A percentile compares a stretch with the other conserved stretches of the same genome.
Conservation (phyloP, 2,888 invertebrate species). For the Fabriciana adippe region DNA sequence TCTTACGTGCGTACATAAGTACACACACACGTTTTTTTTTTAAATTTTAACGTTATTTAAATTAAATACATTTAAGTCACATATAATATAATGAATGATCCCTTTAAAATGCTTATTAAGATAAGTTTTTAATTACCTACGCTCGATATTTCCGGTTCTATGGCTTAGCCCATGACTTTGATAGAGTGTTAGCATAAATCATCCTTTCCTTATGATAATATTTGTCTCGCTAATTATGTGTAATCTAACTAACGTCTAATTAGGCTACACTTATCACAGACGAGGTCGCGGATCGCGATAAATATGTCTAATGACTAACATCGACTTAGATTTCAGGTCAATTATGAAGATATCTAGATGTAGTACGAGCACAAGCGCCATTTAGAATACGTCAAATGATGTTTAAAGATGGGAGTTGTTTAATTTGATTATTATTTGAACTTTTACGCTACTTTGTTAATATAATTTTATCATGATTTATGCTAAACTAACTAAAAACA, state of each 20-base stretch:
- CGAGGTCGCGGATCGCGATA: constrained; percentile 17
- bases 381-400: too few species aligned
- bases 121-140: constrained; percentile 15
- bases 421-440: too few species aligned
- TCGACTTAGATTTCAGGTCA: constrained; percentile 12
- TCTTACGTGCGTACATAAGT: too few species aligned
- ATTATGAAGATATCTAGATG: constrained; percentile 8
- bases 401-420: too few species aligned
- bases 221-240: constrained; percentile 27
- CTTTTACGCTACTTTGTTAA: too few species aligned
- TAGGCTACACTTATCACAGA: constrained; percentile 18
- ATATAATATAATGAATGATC: not conserved
- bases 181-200: constrained; percentile 32
- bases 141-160: constrained; percentile 27
- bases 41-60: too few species aligned
- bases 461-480: too few species aligned
- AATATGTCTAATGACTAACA: constrained; percentile 11
- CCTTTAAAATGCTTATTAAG: constrained; percentile 6
- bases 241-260: constrained; percentile 27
- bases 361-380: not conserved
- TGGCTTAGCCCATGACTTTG: constrained; percentile 30
- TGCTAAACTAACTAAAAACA: too few species aligned
- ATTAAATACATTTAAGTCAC: too few species aligned
- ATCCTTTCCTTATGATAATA: constrained; percentile 32
- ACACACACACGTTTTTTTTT: too few species aligned